Percentiles rank a stretch among this genome's conserved stretches.
Conservation (phyloP, 1,140 invertebrate species). For the Drosophila bocki region DNA sequence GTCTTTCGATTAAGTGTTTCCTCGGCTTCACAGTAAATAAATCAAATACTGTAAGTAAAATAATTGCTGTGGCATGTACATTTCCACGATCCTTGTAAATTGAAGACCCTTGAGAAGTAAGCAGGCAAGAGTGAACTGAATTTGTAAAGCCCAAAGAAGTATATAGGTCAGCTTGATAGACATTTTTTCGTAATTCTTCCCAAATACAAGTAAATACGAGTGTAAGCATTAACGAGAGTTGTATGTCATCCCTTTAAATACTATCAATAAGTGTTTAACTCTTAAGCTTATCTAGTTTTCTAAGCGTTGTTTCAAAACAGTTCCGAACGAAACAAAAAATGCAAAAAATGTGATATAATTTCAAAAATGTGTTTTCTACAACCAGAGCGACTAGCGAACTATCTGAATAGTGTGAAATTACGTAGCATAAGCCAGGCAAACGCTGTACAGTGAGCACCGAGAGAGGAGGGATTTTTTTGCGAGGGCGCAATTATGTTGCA, state of each 20-base stretch:
- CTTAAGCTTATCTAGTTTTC: slow-evolving; percentile 65
- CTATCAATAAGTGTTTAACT: slow-evolving; percentile 34
- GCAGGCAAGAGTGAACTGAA: slow-evolving; percentile 5
- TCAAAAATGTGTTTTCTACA: slow-evolving; percentile 77
- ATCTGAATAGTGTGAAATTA: slow-evolving; percentile 28
- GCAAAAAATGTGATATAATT: slow-evolving; percentile 78
- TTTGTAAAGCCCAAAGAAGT: slow-evolving; percentile 4
- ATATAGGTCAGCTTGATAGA: background rate
- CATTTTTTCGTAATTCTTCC: slow-evolving; percentile 16
- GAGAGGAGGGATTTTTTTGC: slow-evolving; percentile 13
- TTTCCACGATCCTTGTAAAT: background rate
- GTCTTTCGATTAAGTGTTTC: background rate
- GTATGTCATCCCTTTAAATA: slow-evolving; percentile 25
- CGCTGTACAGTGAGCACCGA: slow-evolving; percentile 33
- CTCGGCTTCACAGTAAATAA: slow-evolving; percentile 1
- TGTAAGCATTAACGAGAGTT: background rate
- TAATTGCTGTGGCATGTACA: background rate
- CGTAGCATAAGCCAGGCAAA: slow-evolving; percentile 28
- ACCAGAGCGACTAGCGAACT: slow-evolving; percentile 30
- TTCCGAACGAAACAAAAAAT: slow-evolving; percentile 47
- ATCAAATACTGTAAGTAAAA: background rate
- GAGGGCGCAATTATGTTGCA: slow-evolving; percentile 59
- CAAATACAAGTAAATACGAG: background rate
- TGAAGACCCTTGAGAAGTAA: slow-evolving; percentile 1
- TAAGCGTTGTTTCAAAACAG: slow-evolving; percentile 51